These are phyloP conservation scores for Corythoichthys haematopterus DNA, from an alignment of 2,113 vertebrate genomes.

Conservation along the genomic window DNA sequence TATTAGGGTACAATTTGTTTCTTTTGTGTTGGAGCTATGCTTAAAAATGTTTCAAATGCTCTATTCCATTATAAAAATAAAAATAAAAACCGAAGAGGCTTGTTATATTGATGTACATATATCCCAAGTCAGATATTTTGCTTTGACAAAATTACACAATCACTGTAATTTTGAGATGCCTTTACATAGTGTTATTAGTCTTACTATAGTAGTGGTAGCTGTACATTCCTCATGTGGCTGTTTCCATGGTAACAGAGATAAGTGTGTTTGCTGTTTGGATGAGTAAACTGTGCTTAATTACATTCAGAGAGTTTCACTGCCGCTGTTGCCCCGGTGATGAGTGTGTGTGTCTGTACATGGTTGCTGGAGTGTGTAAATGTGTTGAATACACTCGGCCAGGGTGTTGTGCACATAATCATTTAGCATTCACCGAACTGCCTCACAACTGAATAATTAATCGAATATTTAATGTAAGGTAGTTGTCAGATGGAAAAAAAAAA, in stretches of 20 bases:
- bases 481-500: not conserved
- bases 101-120: not conserved
- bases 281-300: conserved; percentile 11
- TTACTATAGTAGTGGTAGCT: not conserved
- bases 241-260: conserved; percentile 10
- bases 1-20: not conserved
- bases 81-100: not conserved
- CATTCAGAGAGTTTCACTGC: conserved; percentile 2
- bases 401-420: not conserved
- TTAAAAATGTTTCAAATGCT: not conserved
- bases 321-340: conserved; percentile 7
- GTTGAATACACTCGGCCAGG: not conserved
- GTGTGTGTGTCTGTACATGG: conserved; percentile 2
- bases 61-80: not conserved
- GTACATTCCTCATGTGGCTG: conserved; percentile 2
- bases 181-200: not conserved
- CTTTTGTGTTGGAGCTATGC: not conserved
- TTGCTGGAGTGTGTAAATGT: not conserved
- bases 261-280: conserved; percentile 10
- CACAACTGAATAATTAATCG: not conserved
- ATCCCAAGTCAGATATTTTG: not conserved
- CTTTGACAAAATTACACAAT: not conserved
- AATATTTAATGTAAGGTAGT: too few species aligned
- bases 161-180: not conserved
- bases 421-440: not conserved